Conservation (phyloP, 1,140 invertebrate genomes). For the Cherax destructor region DNA sequence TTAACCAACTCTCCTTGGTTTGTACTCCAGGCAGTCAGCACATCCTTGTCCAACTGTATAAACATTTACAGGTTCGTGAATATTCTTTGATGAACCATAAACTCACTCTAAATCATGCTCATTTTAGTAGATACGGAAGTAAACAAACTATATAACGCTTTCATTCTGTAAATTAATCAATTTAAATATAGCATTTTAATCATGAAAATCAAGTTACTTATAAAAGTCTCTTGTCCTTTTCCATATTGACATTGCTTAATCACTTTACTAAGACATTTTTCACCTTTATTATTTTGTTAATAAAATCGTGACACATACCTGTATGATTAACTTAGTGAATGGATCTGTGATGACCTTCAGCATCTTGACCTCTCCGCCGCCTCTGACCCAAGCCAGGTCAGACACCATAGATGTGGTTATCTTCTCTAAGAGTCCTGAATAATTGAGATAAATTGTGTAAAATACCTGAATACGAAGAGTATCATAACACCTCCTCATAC, state of each 20-base stretch:
- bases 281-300: background rate
- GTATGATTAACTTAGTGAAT: conserved; percentile 69
- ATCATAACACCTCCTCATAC: background rate
- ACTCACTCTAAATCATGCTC: background rate
- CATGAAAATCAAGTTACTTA: too few relatives aligned
- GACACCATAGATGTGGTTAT: conserved; percentile 65
- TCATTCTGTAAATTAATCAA: too few relatives aligned
- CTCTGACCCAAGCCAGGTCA: conserved; percentile 14
- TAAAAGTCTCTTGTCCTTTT: too few relatives aligned
- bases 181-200: too few relatives aligned
- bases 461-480: background rate
- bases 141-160: too few relatives aligned
- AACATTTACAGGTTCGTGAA: background rate
- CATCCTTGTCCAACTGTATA: conserved; percentile 77
- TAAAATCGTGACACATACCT: conserved; percentile 42
- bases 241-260: too few relatives aligned
- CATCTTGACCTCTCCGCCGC: conserved; percentile 65
- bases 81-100: background rate
- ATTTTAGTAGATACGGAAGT: background rate
- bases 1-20: conserved; percentile 72
- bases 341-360: conserved; percentile 71
- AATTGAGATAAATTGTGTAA: too few relatives aligned
- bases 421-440: conserved; percentile 68
- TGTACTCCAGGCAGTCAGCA: conserved; percentile 74
- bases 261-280: too few relatives aligned